These are phyloP conservation scores for Ciona savignyi DNA, from an alignment of 23 tunicate species.

Conservation along the genomic window DNA sequence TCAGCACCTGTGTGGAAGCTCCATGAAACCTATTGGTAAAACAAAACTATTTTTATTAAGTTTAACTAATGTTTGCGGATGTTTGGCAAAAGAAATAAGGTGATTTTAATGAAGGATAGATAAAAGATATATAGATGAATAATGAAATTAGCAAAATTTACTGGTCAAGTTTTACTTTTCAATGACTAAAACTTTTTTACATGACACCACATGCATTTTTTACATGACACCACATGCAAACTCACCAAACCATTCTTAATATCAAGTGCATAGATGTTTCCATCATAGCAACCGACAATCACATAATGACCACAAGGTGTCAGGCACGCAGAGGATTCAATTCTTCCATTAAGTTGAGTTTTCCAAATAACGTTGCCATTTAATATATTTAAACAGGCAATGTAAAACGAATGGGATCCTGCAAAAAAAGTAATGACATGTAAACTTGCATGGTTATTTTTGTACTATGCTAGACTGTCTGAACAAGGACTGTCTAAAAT, in stretches of 20 bases:
- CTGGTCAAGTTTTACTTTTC: too few species aligned
- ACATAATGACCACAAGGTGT: slow-evolving; percentile 28
- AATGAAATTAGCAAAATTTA: too few species aligned
- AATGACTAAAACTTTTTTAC: too few species aligned
- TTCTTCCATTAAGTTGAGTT: slow-evolving; percentile 36
- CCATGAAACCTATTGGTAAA: slow-evolving; percentile 42
- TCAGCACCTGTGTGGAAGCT: slow-evolving; percentile 65
- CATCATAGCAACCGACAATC: slow-evolving; percentile 76
- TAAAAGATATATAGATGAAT: too few species aligned
- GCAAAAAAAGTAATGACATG: neutral
- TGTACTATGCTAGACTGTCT: neutral
- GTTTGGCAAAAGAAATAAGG: too few species aligned
- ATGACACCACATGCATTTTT: too few species aligned
- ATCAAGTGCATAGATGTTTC: slow-evolving; percentile 25
- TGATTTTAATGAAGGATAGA: too few species aligned
- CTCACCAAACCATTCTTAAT: slow-evolving; percentile 23
- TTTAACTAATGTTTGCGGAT: too few species aligned
- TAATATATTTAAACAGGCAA: slow-evolving; percentile 20
- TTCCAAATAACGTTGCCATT: slow-evolving; percentile 45
- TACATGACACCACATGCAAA: neutral
- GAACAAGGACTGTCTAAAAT: neutral
- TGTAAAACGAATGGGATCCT: slow-evolving; percentile 62
- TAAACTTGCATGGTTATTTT: neutral
- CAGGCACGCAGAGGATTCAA: slow-evolving; percentile 77
- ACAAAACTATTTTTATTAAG: too few species aligned